Base-by-base conservation (phyloP, 2,113 vertebrate species). In the Gracilinanus agilis region DNA sequence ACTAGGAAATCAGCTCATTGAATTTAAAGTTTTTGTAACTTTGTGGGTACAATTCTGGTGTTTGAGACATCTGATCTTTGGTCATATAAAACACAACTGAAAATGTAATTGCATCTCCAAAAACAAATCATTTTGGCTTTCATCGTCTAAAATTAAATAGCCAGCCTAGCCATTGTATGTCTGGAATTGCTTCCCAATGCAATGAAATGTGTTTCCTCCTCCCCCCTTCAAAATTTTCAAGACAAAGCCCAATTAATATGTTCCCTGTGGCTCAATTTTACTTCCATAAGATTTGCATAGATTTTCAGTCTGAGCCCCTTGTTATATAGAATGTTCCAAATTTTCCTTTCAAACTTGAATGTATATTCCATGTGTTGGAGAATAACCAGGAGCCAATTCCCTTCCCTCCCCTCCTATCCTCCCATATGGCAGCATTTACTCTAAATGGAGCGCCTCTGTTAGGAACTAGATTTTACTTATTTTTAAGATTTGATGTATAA, bases 301-400 rank as follows among this genome's bases (percentile, higher is more conserved):
- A 58, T 90, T 94, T 96, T 75, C 25, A 75, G n/a, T 24, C 49
- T 91, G 92, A 96, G 75, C 54, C 89, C 93, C 40, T 40, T 25
- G 27, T 90, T 94, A 93, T 90, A 54, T 88, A 56, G 53, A 92
- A 67, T 6, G 24, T 27, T 34, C 8, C n/a, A 11, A 34, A 6
- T 44, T 44, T 94, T 93, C 95, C 75, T 90, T 94, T 40, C 54
- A 54, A 61, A 96, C 91, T 92, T 89, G 55, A 92, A n/a, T 89
- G 40, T 94, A 24, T 56, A 8, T 94, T 90, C 67, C 56, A 24
- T 94, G 44, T 44, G 3, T 56, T 44, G 94, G 83, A 44, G 7
- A 55, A 92, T 24, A 90, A 54, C 2, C 5, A 88, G 55, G 83
- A 53, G 53, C 19, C 90, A 92, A 88, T 92, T 88, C 53, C 54